phyloP scores from a whole-genome alignment of 2,113 vertebrate genomes.

The Rhinichthys klamathensis region DNA sequence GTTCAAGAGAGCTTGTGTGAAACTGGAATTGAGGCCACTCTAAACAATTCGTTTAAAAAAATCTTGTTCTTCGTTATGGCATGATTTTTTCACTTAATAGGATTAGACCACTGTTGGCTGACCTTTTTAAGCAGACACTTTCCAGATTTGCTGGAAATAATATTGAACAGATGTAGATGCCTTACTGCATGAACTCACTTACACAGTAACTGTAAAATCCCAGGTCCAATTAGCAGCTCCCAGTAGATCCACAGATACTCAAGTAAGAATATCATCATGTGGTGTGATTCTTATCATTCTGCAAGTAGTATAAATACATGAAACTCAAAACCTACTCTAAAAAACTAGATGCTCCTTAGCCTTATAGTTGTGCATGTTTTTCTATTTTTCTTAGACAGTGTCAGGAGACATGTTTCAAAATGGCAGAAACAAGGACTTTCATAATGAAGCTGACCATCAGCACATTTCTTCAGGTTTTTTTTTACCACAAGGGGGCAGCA shows the following conservation, averaged over 20 bases:
- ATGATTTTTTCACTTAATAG: neutral
- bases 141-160: constrained; percentile 24
- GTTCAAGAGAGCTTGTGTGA: neutral
- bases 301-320: neutral
- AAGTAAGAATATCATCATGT: neutral
- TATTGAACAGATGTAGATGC: constrained; percentile 18
- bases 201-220: neutral
- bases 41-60: neutral
- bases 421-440: neutral
- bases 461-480: neutral
- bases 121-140: constrained; percentile 4
- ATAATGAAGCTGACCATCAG: neutral
- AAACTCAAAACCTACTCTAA: neutral
- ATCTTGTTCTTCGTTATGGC: neutral
- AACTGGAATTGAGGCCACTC: neutral
- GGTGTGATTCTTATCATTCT: constrained; percentile 1
- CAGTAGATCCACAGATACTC: neutral
- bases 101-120: constrained; percentile 11
- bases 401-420: constrained; percentile 1
- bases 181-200: constrained; percentile 1
- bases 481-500: constrained; percentile 17
- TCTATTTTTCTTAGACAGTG: neutral
- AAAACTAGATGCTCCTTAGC: neutral
- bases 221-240: neutral
- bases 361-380: neutral